Evolutionary conservation across 2,888 invertebrate genomes (phyloP).

Genomic region (Vanessa cardui): DNA sequence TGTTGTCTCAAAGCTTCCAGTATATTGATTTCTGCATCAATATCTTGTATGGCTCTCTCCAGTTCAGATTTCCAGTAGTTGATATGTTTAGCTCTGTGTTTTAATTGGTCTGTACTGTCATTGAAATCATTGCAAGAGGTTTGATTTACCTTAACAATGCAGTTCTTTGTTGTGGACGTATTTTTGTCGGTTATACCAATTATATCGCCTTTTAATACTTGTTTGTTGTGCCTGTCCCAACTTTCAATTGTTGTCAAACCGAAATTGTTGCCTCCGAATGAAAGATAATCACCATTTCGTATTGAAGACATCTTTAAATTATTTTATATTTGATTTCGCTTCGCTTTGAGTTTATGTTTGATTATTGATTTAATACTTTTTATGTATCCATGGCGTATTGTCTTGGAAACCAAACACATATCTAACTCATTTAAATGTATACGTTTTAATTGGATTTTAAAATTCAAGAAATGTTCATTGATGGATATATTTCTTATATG

Average conservation of each 20-base stretch:
- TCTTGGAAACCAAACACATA: neutral
- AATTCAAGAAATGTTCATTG: no score
- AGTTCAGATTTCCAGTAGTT: constrained; percentile 76
- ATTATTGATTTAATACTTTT: constrained; percentile 3
- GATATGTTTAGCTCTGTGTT: constrained; percentile 69
- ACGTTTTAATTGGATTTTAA: no score
- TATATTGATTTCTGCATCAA: constrained; percentile 67
- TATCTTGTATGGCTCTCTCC: constrained; percentile 71
- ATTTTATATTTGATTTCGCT: neutral
- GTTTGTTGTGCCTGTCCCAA: constrained; percentile 70
- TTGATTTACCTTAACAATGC: constrained; percentile 74
- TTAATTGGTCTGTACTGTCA: constrained; percentile 71
- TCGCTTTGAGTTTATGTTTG: neutral
- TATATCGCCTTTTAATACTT: constrained; percentile 70
- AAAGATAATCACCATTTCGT: constrained; percentile 64
- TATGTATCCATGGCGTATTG: neutral
- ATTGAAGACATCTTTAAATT: constrained; percentile 55
- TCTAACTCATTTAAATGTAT: no score
- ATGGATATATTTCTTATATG: no score
- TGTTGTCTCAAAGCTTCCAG: constrained; percentile 72
- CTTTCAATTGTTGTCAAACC: constrained; percentile 61
- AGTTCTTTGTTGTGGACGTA: constrained; percentile 72
- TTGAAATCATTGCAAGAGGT: constrained; percentile 68
- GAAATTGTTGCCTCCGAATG: constrained; percentile 64
- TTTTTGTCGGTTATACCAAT: constrained; percentile 69